phyloP scores from a whole-genome alignment of 2,113 vertebrate species.

The Falcunculus frontatus region DNA sequence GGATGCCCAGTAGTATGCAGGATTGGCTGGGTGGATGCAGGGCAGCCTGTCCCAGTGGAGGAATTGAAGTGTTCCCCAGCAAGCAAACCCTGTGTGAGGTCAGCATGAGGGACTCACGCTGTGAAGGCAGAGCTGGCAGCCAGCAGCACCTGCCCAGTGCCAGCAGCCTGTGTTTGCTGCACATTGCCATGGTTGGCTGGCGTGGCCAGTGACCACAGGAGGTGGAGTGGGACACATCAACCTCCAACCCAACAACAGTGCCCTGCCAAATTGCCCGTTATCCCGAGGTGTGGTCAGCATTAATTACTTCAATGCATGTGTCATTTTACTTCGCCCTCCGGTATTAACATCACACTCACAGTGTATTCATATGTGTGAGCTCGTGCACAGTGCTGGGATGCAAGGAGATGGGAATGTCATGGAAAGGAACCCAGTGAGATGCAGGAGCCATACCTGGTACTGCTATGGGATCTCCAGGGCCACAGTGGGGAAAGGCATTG shows the following conservation, averaged over 20 bases:
- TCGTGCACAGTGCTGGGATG: not conserved
- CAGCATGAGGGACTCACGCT: accelerated
- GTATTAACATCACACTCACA: accelerated
- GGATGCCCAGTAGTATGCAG: not conserved
- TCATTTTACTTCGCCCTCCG: not conserved
- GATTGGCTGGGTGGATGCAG: not conserved
- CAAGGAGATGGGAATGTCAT: not conserved
- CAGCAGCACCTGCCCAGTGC: not conserved
- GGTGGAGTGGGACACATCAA: not conserved
- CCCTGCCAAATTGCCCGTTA: not conserved
- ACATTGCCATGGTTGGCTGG: not conserved
- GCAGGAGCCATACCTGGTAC: not conserved
- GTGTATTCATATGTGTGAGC: not conserved
- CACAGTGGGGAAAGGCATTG: not conserved
- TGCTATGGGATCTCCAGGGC: not conserved
- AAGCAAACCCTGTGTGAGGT: not conserved
- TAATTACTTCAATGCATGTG: not conserved
- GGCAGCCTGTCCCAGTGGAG: not conserved
- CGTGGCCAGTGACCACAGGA: accelerated
- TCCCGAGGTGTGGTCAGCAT: not conserved
- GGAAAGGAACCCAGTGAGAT: not conserved
- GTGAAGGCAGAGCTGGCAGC: not conserved
- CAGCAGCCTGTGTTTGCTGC: not conserved
- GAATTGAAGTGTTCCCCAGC: not conserved
- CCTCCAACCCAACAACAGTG: not conserved